Evolutionary conservation across 2,113 vertebrate genomes (phyloP), one percentile per base, ranked within the genome.

Genomic region (Mungos mungo): DNA sequence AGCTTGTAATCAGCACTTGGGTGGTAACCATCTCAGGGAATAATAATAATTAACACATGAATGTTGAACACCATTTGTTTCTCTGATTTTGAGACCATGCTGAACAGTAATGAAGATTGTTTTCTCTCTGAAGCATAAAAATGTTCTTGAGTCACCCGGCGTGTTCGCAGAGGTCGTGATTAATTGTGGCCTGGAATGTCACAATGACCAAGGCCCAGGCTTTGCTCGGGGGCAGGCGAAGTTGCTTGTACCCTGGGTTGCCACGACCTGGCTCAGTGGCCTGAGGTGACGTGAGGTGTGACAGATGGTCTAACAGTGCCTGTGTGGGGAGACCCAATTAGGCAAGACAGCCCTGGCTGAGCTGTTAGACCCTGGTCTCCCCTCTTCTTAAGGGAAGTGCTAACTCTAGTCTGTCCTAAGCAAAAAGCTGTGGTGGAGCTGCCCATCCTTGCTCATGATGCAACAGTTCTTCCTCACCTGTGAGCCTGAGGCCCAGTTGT

Each of bases 21-120:
- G 93, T 88, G 82, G 93, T 90, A 74, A 77, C 38, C 27, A 52
- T 86, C 84, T 77, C 66, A 0, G 95, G 52, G 60, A 96, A 93
- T 92, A 89, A 82, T 83, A 88, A 66, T 96, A 95, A 97, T 97
- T 98, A 98, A 96, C 92, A 74, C 85, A 15, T 21, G 94, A 95
- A 60, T 35, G 33, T 97, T 88, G 88, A 93, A 69, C 52, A 21
- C 80, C 79, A 25, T 85, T 96, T 95, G 96, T 96, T 88, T 94
- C 93, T 92, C 87, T 38, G 93, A 74, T 95, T 96, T 88, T 71
- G 80, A 31, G 52, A 60, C 95, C 9, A 14, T 52, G 81, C 76
- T 74, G 87, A 96, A 87, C 90, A 31, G 76, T 95, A 82, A 97
- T 97, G 95, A 97, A 97, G 96, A 95, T 80, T 97, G 94, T 94